A percentile compares a stretch with the other conserved stretches of the same genome.
phyloP scores from a whole-genome alignment of 1,140 invertebrate genomes.

The Monomorium pharaonis region DNA sequence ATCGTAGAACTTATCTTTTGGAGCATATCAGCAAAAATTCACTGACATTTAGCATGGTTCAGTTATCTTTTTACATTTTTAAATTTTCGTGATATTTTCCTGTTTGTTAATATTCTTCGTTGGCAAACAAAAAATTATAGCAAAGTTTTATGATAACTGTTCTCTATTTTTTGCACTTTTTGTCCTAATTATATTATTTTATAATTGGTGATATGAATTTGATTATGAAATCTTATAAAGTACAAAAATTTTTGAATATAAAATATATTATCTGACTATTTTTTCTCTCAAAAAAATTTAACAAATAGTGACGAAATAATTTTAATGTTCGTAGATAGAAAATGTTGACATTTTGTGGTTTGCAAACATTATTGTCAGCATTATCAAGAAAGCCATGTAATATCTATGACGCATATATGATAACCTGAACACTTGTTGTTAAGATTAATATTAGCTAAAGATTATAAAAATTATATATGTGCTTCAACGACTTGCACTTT shows the following conservation, averaged over 20 bases:
- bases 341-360: background rate
- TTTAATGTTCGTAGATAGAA: background rate
- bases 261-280: background rate
- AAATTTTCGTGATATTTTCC: background rate
- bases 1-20: background rate
- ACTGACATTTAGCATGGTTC: background rate
- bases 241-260: background rate
- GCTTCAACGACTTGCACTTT: background rate
- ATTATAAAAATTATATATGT: background rate
- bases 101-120: background rate
- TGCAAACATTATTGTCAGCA: background rate
- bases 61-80: background rate
- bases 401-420: constrained; percentile 19
- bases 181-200: background rate
- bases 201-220: background rate
- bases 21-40: background rate
- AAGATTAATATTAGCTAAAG: background rate
- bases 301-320: background rate
- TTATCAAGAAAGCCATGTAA: constrained; percentile 3
- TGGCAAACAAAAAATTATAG: background rate
- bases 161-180: background rate
- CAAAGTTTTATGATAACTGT: background rate
- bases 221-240: background rate
- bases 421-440: background rate
- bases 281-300: background rate